A percentile compares a stretch with the other conserved stretches of the same genome.
Conservation (phyloP, 1,140 invertebrate species). For the Orchestia grillus region DNA sequence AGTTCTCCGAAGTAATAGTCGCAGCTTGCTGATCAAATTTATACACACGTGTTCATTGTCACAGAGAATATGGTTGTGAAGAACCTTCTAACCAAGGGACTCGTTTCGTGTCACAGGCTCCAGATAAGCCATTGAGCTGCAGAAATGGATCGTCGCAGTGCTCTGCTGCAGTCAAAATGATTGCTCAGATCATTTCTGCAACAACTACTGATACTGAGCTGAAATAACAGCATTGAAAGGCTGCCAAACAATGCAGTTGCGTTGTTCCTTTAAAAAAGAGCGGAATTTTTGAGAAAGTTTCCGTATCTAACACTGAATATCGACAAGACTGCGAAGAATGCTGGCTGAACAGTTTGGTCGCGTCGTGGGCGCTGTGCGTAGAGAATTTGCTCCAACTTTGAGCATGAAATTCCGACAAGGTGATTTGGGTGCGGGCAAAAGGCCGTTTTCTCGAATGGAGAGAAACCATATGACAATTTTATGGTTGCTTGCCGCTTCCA, state of each 20-base stretch:
- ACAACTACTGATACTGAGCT: not conserved
- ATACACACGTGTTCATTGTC: not conserved
- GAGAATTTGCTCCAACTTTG: not conserved
- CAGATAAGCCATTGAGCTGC: not conserved
- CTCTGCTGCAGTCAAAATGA: not conserved
- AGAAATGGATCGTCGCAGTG: not conserved
- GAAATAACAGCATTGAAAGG: not conserved
- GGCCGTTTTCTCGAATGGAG: not conserved
- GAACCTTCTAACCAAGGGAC: not conserved
- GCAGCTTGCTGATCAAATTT: no score
- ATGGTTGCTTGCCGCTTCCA: not conserved
- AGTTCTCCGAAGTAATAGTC: not conserved
- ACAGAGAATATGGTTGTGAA: not conserved
- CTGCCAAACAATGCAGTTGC: not conserved
- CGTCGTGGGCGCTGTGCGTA: not conserved
- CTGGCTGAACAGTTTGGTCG: not conserved
- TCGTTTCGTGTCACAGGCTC: not conserved
- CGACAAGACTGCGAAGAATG: not conserved
- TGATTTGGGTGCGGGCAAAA: not conserved
- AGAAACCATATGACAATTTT: constrained; percentile 1
- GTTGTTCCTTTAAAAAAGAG: not conserved
- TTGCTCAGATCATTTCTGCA: not conserved
- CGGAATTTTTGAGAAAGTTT: not conserved
- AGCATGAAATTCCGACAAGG: not conserved
- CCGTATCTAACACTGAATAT: not conserved